These are phyloP conservation scores for Telmatochromis brichardi DNA, from an alignment of 2,113 vertebrate genomes.

Conservation along the genomic window DNA sequence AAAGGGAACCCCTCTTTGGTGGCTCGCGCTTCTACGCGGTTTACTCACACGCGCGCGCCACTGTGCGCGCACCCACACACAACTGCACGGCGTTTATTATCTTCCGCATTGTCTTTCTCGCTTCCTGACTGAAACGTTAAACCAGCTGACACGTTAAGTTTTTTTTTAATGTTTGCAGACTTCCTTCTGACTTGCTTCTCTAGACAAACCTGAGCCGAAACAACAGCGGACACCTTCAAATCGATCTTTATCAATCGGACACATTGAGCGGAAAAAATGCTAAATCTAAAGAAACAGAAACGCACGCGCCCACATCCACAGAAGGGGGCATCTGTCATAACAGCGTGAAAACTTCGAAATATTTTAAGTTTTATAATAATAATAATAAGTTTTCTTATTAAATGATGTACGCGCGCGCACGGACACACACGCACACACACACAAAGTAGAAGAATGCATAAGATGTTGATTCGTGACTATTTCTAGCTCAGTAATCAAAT, in stretches of 20 bases:
- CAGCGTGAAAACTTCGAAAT: neutral
- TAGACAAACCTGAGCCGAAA: neutral
- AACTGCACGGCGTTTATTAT: neutral
- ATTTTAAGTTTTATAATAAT: neutral
- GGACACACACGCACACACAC: neutral
- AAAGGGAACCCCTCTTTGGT: slow-evolving; percentile 52
- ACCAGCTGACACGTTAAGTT: slow-evolving; percentile 13
- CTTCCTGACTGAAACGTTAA: slow-evolving; percentile 40
- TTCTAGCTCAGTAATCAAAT: neutral
- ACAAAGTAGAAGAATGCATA: neutral
- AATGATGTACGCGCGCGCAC: neutral
- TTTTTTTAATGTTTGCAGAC: neutral
- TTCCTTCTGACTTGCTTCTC: neutral
- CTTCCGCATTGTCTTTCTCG: slow-evolving; percentile 50
- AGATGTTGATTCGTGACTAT: neutral
- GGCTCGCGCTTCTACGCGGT: slow-evolving; percentile 15
- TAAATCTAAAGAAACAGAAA: neutral
- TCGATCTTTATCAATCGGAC: neutral
- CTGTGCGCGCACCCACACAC: neutral
- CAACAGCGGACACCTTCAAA: neutral
- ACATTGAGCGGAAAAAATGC: neutral
- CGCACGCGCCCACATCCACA: neutral
- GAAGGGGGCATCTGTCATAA: neutral
- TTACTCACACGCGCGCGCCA: neutral
- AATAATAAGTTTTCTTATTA: neutral